Evolutionary conservation across 1,140 invertebrate genomes (phyloP).

Genomic region (Hestina assimilis): DNA sequence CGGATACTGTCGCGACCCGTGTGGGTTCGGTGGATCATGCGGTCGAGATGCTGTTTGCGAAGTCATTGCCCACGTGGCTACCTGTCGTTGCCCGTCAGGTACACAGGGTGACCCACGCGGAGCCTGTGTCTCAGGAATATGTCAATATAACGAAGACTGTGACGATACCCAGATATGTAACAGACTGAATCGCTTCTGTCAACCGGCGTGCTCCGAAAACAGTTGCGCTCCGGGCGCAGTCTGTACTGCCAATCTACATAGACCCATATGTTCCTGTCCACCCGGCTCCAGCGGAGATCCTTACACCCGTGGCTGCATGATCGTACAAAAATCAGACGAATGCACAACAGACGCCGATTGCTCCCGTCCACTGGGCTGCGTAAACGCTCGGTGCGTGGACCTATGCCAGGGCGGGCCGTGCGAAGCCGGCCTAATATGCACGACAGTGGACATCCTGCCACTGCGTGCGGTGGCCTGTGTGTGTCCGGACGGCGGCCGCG

Average conservation of each 20-base stretch:
- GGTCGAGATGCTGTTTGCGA: slow-evolving; percentile 89
- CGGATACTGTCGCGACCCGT: slow-evolving; percentile 89
- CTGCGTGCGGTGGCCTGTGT: slow-evolving; percentile 89
- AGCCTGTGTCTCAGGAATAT: slow-evolving; percentile 89
- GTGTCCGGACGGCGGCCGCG: slow-evolving; percentile 82
- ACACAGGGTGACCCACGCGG: slow-evolving; percentile 90
- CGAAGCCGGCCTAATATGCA: slow-evolving; percentile 85
- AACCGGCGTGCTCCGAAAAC: slow-evolving; percentile 88
- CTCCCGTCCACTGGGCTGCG: slow-evolving; percentile 84
- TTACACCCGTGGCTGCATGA: slow-evolving; percentile 84
- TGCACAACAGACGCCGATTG: slow-evolving; percentile 89
- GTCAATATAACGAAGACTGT: slow-evolving; percentile 94
- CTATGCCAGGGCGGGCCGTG: slow-evolving; percentile 87
- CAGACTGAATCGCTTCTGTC: slow-evolving; percentile 89
- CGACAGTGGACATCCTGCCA: slow-evolving; percentile 87
- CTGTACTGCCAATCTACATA: slow-evolving; percentile 86
- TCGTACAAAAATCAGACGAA: slow-evolving; percentile 74
- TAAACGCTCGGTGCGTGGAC: slow-evolving; percentile 87
- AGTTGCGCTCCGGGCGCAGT: slow-evolving; percentile 87
- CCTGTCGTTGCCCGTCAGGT: slow-evolving; percentile 90
- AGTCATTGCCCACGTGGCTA: slow-evolving; percentile 85
- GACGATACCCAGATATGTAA: slow-evolving; percentile 92
- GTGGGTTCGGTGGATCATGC: slow-evolving; percentile 82
- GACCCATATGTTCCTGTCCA: slow-evolving; percentile 88
- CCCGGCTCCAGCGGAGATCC: slow-evolving; percentile 88